Conservation (phyloP, 2,113 vertebrate genomes). For the Corydoras maculifer region DNA sequence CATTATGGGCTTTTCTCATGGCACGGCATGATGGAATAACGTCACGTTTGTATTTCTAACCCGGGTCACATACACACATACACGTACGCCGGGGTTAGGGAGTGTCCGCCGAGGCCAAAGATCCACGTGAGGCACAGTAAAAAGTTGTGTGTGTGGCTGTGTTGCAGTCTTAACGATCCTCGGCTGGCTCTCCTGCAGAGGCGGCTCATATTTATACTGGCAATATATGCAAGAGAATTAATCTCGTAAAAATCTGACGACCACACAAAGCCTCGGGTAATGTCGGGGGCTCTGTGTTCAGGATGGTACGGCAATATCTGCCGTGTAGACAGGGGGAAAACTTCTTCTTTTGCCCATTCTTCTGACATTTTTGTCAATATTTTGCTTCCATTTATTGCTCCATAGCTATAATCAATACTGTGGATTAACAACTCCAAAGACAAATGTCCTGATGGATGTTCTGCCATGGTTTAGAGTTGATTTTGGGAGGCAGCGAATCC, state of each 20-base stretch:
- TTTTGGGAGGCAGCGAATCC: background rate
- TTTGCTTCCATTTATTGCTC: conserved; percentile 61
- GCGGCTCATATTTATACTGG: conserved; percentile 92
- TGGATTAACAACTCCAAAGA: conserved; percentile 49
- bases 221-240: conserved; percentile 97
- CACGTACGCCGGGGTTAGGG: conserved; percentile 26
- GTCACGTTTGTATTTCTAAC: conserved; percentile 34
- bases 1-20: conserved; percentile 29
- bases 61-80: conserved; percentile 30
- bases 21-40: conserved; percentile 8
- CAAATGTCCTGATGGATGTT: conserved; percentile 38
- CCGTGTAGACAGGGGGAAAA: conserved; percentile 64
- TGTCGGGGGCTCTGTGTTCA: conserved; percentile 70
- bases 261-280: conserved; percentile 89
- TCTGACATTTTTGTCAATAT: conserved; percentile 61
- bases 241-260: conserved; percentile 90
- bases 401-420: conserved; percentile 32
- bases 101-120: conserved; percentile 75
- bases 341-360: conserved; percentile 47
- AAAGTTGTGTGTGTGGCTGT: conserved; percentile 90
- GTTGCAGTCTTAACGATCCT: conserved; percentile 86
- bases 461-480: conserved; percentile 16
- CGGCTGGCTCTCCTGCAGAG: conserved; percentile 79
- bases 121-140: conserved; percentile 77
- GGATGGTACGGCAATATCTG: conserved; percentile 75